phyloP scores from a whole-genome alignment of 2,888 invertebrate species.

The Scaptomyza cyrtandrae region DNA sequence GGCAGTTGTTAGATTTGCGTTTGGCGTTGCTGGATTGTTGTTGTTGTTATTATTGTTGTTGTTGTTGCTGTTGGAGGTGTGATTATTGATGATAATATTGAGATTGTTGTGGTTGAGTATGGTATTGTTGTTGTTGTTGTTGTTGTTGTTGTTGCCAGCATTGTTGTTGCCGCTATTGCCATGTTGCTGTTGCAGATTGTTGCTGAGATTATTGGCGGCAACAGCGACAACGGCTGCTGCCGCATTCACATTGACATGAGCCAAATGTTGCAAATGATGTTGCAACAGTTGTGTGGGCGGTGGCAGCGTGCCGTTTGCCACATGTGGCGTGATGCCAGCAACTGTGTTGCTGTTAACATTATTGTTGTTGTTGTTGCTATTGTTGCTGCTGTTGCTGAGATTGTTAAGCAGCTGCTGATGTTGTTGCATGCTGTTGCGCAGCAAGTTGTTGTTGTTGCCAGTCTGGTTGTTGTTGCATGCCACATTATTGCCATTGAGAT shows the following conservation, averaged over 20 bases:
- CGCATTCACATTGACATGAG: constrained; percentile 82
- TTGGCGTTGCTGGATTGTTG: constrained; percentile 77
- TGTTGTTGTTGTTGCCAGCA: constrained; percentile 42
- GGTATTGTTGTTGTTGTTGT: constrained; percentile 62
- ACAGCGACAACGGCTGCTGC: constrained; percentile 78
- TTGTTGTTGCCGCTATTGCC: constrained; percentile 44
- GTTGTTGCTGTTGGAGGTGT: constrained; percentile 60
- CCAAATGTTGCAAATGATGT: constrained; percentile 84
- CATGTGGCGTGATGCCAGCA: constrained; percentile 51
- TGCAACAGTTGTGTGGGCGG: constrained; percentile 84
- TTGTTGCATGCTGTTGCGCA: constrained; percentile 80
- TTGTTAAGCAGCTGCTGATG: constrained; percentile 64
- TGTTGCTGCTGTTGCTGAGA: constrained; percentile 61
- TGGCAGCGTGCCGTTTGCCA: constrained; percentile 70
- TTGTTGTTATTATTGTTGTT: constrained; percentile 46
- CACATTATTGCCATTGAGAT: constrained; percentile 52
- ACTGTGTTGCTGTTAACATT: constrained; percentile 50
- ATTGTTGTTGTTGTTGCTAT: constrained; percentile 59
- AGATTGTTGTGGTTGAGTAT: constrained; percentile 73
- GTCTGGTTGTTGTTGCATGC: constrained; percentile 42
- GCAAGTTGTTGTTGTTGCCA: constrained; percentile 50
- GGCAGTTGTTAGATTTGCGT: constrained; percentile 71
- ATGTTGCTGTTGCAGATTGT: constrained; percentile 54
- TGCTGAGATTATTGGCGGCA: constrained; percentile 74
- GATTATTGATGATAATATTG: constrained; percentile 74